These are phyloP conservation scores for Aphelocoma californica DNA, from an alignment of 2,797 vertebrate genomes.

Conservation along the genomic window DNA sequence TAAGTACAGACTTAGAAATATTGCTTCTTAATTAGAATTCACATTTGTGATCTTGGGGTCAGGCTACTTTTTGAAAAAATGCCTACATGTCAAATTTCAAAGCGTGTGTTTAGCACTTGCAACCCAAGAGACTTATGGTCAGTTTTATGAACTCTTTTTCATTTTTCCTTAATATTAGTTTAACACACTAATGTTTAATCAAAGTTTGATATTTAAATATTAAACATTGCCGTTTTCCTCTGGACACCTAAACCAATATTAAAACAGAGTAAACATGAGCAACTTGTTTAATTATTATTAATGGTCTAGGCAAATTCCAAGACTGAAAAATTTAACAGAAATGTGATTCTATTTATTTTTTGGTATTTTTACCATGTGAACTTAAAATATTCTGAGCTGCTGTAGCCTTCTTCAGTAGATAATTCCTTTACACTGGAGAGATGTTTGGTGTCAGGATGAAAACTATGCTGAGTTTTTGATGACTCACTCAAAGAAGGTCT, in stretches of 20 bases:
- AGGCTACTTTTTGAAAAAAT: background rate
- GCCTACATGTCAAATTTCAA: background rate
- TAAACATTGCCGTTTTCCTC: constrained; percentile 16
- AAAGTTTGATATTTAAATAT: constrained; percentile 50
- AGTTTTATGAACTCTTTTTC: background rate
- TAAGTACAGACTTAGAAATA: background rate
- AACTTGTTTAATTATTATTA: constrained; percentile 22
- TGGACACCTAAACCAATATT: constrained; percentile 40
- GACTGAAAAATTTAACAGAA: background rate
- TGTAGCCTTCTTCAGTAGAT: background rate
- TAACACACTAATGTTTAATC: constrained; percentile 22
- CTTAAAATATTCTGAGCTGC: background rate
- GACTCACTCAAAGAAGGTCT: background rate
- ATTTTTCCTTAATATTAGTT: constrained; percentile 12
- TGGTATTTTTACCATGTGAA: background rate
- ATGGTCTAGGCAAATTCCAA: background rate
- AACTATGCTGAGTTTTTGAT: background rate
- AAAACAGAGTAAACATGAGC: background rate
- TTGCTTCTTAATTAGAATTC: background rate
- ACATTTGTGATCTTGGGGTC: background rate
- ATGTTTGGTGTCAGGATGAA: background rate
- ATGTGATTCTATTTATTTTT: background rate
- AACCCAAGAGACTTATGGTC: background rate
- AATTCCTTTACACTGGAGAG: background rate
- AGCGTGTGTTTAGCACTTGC: background rate